Base-by-base conservation (phyloP, 2,113 vertebrate genomes). In the Microcebus jonahi region DNA sequence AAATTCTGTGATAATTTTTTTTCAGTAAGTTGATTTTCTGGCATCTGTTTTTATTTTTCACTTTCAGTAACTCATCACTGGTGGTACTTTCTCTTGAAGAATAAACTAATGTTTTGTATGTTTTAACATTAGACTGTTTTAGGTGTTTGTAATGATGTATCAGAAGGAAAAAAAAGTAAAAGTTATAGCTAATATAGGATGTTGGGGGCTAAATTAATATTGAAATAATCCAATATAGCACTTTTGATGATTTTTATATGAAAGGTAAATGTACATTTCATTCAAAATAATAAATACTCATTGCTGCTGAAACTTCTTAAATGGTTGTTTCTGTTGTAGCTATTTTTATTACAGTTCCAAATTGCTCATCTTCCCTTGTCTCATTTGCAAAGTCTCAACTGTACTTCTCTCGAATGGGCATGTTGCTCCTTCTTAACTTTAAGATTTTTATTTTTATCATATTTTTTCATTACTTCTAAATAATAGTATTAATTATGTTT, bases 11-110 rank as follows among this genome's bases (percentile, higher is more conserved):
- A 82, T 94, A 59, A 61, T 79, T 50, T 61, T 71, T 87, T 86
- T 83, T 95, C 79, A 87, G 70, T 98, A 98, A 98, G 96, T 92
- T 97, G 96, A 96, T 97, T 97, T 84, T 96, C 95, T 73, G 95
- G 85, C 97, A 82, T 97, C 97, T 95, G 77, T 97, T 92, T 97
- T 98, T 88, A 63, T 83, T 77, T 94, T 91, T 96, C 84, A 93
- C 42, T 96, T 95, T 96, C 92, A 96, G 77, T 96, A 97, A 97
- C 94, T 97, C 95, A 96, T 93, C 96, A 98, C 97, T 97, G 97
- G 98, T 99, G 99, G 99, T 99, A 99, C 98, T 99, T 98, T 90
- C 83, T 94, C 98, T 95, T 95, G 89, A 98, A 98, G 96, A 97
- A 73, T 97, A 98, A 98, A 98, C 98, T 98, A 98, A 97, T 98